Evolutionary conservation across 2,888 invertebrate genomes (phyloP), one percentile per base, ranked within the genome.

Genomic region (Brenthis ino): DNA sequence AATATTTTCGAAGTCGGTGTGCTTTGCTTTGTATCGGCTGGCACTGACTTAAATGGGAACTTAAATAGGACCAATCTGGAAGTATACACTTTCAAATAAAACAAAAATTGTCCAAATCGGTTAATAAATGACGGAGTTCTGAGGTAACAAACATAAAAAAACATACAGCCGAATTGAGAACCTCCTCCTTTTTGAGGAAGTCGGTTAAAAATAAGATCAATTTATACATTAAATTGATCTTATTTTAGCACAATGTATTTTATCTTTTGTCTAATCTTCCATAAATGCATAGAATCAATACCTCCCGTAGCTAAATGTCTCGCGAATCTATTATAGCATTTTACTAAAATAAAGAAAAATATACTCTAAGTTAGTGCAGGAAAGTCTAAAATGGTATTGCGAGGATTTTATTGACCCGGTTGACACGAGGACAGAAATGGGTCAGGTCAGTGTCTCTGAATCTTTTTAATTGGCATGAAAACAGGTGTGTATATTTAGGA

Each of bases 371-470:
- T 0, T 0, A 1, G 12, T 0, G 2, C 0, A 0, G 54, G 78
- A 84, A 73, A 69, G 80, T 76, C 75, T 55, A 73, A 68, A 50
- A 73, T 80, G 54, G 57, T 37, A 73, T 68, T 48, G 20, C 3
- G 12, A 14, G 58, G 61, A 72, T 74, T 54, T 77, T 80, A 78
- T 79, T 86, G 87, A 88, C 85, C 87, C 82, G 81, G 79, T 77
- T 76, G 80, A 79, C 81, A 82, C 78, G 82, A 79, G 78, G 79
- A 76, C 78, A 82, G 82, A 90, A 89, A 88, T 89, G 80, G 90
- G 90, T 89, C 89, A 88, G 78, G 87, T 85, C 81, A 79, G 81
- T 85, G 83, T 83, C 83, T 82, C 81, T 82, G 80, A 78, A 85
- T 85, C 82, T 81, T 85, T 87, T 87, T 86, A 87, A 76, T 74